Conservation (phyloP, 2,113 vertebrate genomes). For the Anoplopoma fimbria region DNA sequence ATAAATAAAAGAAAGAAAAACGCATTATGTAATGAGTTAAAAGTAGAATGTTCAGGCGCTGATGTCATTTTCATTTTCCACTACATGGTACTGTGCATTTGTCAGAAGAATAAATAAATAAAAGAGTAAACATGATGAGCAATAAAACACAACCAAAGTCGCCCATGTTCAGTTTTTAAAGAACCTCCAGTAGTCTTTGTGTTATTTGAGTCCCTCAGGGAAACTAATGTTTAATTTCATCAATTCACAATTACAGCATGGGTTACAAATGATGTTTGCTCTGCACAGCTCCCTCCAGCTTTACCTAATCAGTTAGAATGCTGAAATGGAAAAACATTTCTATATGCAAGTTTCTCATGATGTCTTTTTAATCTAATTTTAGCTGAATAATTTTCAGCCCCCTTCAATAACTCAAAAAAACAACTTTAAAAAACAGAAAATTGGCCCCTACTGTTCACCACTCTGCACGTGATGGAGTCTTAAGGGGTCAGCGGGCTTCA, state of each 20-base stretch:
- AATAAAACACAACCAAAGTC: neutral
- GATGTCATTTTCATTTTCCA: constrained; percentile 52
- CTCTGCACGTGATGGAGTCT: neutral
- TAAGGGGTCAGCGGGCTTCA: neutral
- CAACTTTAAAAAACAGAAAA: neutral
- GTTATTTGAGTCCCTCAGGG: neutral
- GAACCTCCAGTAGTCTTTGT: neutral
- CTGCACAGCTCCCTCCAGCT: neutral
- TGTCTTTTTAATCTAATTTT: neutral
- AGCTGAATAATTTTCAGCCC: neutral
- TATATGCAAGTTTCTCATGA: neutral
- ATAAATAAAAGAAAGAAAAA: constrained; percentile 21
- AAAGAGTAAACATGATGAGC: constrained; percentile 13
- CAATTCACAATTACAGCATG: neutral
- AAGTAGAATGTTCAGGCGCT: constrained; percentile 39
- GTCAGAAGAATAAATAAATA: no score
- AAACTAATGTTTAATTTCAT: neutral
- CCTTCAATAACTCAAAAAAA: neutral
- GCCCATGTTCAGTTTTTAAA: neutral
- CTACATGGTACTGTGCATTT: neutral
- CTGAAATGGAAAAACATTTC: neutral
- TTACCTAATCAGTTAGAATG: neutral
- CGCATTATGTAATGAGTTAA: constrained; percentile 68
- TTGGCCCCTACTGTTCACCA: neutral
- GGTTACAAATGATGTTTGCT: neutral